These are phyloP conservation scores for Macroteleia sp. DNA, from an alignment of 2,888 invertebrate species.

Conservation along the genomic window DNA sequence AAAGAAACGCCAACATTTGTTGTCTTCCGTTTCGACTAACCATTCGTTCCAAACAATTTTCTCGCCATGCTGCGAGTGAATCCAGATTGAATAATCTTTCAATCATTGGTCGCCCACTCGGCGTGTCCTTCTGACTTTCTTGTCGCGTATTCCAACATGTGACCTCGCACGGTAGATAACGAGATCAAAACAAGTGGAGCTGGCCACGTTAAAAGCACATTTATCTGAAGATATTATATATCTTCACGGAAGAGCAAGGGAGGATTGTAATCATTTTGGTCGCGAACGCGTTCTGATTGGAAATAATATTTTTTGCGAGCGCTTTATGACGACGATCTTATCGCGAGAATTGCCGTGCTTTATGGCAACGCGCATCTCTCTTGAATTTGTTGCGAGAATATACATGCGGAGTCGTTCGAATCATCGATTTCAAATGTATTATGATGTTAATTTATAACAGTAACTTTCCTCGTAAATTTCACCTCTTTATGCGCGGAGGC, in stretches of 20 bases:
- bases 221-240: conserved; percentile 13
- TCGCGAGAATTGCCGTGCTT: conserved; percentile 18
- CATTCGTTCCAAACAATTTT: conserved; percentile 36
- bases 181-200: neutral
- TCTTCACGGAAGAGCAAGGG: neutral
- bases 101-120: conserved; percentile 9
- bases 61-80: conserved; percentile 6
- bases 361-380: neutral
- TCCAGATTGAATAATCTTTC: conserved; percentile 42
- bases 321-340: conserved; percentile 11
- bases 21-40: conserved; percentile 35
- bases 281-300: conserved; percentile 3
- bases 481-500: neutral
- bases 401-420: neutral
- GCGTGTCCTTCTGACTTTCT: neutral
- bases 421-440: conserved; percentile 11
- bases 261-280: conserved; percentile 3
- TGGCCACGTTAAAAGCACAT: conserved; percentile 4
- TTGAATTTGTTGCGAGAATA: conserved; percentile 17
- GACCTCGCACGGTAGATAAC: neutral
- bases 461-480: conserved; percentile 25
- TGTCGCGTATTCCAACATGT: neutral
- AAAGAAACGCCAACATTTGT: conserved; percentile 36
- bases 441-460: conserved; percentile 25
- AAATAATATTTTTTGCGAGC: conserved; percentile 22